A percentile compares a stretch with the other conserved stretches of the same genome.
These are phyloP conservation scores for Syrista parreyssii DNA, from an alignment of 2,888 invertebrate species.

Conservation along the genomic window DNA sequence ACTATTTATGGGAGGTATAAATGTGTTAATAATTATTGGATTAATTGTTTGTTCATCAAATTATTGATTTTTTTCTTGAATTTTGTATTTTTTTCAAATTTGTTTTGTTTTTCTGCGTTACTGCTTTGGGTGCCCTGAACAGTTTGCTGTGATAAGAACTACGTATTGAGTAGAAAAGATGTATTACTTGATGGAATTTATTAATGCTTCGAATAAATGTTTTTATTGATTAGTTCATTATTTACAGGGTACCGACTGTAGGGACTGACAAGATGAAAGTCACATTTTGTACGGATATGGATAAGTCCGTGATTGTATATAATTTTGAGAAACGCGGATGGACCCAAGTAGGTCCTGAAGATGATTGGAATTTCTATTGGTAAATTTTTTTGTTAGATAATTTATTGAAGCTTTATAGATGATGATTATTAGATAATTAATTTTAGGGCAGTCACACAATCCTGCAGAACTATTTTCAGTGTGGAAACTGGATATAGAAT, in stretches of 20 bases:
- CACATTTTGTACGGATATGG: conserved; percentile 86
- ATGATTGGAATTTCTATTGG: conserved; percentile 97
- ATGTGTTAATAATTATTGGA: background rate
- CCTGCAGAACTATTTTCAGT: conserved; percentile 91
- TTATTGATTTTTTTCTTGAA: background rate
- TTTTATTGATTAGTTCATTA: background rate
- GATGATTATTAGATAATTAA: conserved; percentile 13
- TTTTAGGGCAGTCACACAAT: conserved; percentile 84
- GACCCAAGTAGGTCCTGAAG: conserved; percentile 87
- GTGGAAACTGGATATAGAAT: conserved; percentile 92
- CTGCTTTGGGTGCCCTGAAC: background rate
- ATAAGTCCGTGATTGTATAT: conserved; percentile 91
- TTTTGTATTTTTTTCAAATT: background rate
- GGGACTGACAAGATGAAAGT: conserved; percentile 69
- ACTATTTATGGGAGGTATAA: conserved; percentile 54
- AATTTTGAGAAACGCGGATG: conserved; percentile 95
- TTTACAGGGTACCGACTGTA: conserved; percentile 40
- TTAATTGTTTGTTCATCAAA: background rate
- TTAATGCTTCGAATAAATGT: background rate
- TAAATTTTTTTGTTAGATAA: conserved; percentile 44
- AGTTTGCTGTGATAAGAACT: background rate
- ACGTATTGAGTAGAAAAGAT: background rate
- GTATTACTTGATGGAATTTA: background rate
- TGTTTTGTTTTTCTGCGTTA: background rate
- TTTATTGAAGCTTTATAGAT: background rate